Percentiles rank a stretch among this genome's conserved stretches.
phyloP scores from a whole-genome alignment of 2,113 vertebrate genomes.

The Sorex araneus region DNA sequence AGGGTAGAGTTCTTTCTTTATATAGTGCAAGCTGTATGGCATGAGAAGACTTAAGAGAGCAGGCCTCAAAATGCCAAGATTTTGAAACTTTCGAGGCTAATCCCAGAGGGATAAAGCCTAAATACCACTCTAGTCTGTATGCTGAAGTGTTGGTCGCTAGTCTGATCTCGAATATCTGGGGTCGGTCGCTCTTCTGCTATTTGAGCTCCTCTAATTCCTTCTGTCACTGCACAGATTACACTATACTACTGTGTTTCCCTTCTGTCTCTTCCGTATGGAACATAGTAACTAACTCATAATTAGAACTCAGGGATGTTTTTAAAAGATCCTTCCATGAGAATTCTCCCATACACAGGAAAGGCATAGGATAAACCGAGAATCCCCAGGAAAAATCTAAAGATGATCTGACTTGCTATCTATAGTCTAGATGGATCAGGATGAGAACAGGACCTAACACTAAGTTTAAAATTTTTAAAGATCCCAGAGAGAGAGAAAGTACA shows the following conservation, averaged over 20 bases:
- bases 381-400: neutral
- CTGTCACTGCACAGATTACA: neutral
- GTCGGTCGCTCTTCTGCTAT: neutral
- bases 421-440: no score
- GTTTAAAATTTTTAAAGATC: no score
- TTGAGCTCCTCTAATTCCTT: neutral
- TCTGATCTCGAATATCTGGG: neutral
- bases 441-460: no score
- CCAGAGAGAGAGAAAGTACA: no score
- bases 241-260: neutral
- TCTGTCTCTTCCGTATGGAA: neutral
- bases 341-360: neutral
- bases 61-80: slow-evolving; percentile 25
- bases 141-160: neutral
- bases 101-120: neutral
- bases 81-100: neutral
- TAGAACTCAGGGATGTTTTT: neutral
- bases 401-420: no score
- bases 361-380: neutral
- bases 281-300: neutral
- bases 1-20: neutral
- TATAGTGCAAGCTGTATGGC: neutral
- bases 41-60: neutral
- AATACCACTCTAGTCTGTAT: neutral
- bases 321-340: neutral